Percentiles rank a stretch among this genome's conserved stretches.
phyloP scores from a whole-genome alignment of 1,140 invertebrate genomes.

The Bicyclus anynana region DNA sequence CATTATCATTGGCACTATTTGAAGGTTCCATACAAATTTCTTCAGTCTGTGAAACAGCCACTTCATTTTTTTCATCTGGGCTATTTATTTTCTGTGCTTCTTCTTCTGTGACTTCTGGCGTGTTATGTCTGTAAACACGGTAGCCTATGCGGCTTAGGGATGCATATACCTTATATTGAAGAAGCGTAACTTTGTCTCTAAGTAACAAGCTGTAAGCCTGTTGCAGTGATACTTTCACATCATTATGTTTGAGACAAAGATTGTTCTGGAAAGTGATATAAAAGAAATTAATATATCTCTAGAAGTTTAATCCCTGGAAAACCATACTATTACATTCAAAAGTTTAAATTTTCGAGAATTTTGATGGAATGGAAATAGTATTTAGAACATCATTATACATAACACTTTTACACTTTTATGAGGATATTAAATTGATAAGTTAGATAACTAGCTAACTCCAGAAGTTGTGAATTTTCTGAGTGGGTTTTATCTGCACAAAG shows the following conservation, averaged over 20 bases:
- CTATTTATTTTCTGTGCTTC: neutral
- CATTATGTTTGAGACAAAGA: conserved; percentile 77
- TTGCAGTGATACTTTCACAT: conserved; percentile 79
- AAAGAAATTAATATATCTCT: neutral
- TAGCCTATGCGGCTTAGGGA: conserved; percentile 80
- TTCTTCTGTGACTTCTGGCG: neutral
- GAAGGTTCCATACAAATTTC: neutral
- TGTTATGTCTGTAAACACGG: conserved; percentile 52
- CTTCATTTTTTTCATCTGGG: neutral
- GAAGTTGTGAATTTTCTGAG: too few species aligned
- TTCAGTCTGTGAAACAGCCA: neutral
- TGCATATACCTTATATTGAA: conserved; percentile 81
- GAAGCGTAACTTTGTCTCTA: conserved; percentile 61
- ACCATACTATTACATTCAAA: too few species aligned
- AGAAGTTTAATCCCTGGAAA: too few species aligned
- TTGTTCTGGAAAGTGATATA: conserved; percentile 74
- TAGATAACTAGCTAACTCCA: too few species aligned
- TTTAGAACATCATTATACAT: too few species aligned
- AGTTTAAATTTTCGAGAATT: too few species aligned
- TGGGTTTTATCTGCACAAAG: too few species aligned
- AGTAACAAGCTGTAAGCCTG: conserved; percentile 80
- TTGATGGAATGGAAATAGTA: too few species aligned
- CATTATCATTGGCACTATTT: neutral
- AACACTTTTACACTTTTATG: too few species aligned
- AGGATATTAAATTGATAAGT: too few species aligned